phyloP scores from a whole-genome alignment of 2,797 vertebrate species.

The Microtus californicus region DNA sequence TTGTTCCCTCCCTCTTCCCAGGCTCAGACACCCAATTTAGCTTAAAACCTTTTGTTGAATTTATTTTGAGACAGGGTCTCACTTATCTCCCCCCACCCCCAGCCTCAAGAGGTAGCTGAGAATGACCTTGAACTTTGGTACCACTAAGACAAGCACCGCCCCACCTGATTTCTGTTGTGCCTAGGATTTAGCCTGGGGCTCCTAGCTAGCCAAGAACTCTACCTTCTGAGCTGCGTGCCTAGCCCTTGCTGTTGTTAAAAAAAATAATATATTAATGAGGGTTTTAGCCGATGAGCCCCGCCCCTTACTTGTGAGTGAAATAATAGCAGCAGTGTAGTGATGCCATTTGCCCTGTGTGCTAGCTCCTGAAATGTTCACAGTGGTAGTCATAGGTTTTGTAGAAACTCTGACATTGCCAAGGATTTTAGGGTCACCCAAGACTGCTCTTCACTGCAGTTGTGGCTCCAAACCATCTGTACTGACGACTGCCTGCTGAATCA shows the following conservation, averaged over 20 bases:
- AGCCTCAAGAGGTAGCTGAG: background rate
- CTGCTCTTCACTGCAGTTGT: background rate
- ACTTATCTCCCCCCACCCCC: no score
- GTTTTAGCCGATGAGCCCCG: background rate
- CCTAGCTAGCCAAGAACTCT: no score
- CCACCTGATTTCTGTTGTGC: no score
- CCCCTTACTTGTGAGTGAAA: background rate
- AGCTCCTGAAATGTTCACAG: background rate
- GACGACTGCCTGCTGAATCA: background rate
- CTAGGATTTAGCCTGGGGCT: background rate
- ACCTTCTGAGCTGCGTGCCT: background rate
- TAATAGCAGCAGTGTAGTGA: background rate
- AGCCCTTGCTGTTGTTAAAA: background rate
- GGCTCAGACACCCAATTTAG: background rate
- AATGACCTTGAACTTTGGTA: background rate
- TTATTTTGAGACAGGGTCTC: background rate
- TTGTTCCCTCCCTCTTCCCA: background rate
- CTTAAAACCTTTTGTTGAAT: constrained; percentile 19
- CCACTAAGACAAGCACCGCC: no score
- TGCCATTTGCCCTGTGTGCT: background rate
- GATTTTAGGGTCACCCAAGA: background rate
- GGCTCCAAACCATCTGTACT: background rate
- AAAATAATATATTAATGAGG: background rate
- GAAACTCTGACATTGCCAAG: background rate
- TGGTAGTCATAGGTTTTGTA: background rate